A percentile compares a stretch with the other conserved stretches of the same genome.
These are phyloP conservation scores for Drosophila hamatofila DNA, from an alignment of 2,888 invertebrate genomes.

Conservation along the genomic window DNA sequence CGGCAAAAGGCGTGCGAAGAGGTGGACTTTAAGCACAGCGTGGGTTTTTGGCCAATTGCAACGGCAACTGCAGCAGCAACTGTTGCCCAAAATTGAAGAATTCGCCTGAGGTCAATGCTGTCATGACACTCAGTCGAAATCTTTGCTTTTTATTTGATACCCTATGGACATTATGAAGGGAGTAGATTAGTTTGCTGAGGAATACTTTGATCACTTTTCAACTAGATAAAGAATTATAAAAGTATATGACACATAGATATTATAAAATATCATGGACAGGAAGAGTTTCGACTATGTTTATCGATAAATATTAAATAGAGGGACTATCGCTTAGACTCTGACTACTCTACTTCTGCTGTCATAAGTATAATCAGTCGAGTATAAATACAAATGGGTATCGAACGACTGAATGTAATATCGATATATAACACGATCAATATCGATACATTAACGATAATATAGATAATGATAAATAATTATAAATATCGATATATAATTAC, in stretches of 20 bases:
- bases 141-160: constrained; percentile 17
- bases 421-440: neutral
- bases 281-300: neutral
- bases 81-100: constrained; percentile 51
- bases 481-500: too few relatives aligned
- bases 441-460: too few relatives aligned
- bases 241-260: neutral
- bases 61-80: constrained; percentile 30
- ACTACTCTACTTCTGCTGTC: neutral
- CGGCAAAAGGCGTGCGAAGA: neutral
- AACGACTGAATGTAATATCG: too few relatives aligned
- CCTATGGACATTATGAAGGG: neutral
- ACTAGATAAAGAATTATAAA: too few relatives aligned
- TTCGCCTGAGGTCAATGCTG: constrained; percentile 71
- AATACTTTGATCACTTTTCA: neutral
- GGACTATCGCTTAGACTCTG: neutral
- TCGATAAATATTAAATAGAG: neutral
- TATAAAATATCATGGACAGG: neutral
- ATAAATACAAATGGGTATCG: neutral
- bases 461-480: too few relatives aligned
- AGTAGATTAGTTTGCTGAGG: neutral
- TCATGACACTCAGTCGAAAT: constrained; percentile 63
- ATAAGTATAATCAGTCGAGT: neutral
- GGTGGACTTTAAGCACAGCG: constrained; percentile 6
- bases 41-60: constrained; percentile 32